Conservation (phyloP, 37 sponge, comb jelly and placozoan species). For the Lycopodina hypogea region DNA sequence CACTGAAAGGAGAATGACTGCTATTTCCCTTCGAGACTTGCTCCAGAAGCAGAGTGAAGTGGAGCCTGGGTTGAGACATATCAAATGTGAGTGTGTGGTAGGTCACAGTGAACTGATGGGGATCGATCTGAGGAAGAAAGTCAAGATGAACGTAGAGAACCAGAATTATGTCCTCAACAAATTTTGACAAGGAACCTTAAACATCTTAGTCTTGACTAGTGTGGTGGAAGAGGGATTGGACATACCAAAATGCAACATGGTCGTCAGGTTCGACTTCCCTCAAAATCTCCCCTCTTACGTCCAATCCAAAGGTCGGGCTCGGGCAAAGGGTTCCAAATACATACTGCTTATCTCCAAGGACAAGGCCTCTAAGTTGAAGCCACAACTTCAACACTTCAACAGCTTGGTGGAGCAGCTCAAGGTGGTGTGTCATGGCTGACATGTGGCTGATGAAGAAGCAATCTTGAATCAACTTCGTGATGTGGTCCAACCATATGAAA, state of each 20-base stretch:
- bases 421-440: slow-evolving; percentile 39
- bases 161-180: slow-evolving; percentile 61
- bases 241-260: slow-evolving; percentile 90
- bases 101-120: slow-evolving; percentile 45
- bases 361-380: slow-evolving; percentile 4
- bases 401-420: slow-evolving; percentile 57
- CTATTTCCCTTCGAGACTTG: slow-evolving; percentile 36
- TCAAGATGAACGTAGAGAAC: slow-evolving; percentile 54
- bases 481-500: slow-evolving; percentile 34
- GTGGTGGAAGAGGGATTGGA: slow-evolving; percentile 98
- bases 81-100: slow-evolving; percentile 64
- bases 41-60: slow-evolving; percentile 11
- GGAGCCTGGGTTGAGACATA: slow-evolving; percentile 33
- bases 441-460: slow-evolving; percentile 67
- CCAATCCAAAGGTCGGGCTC: slow-evolving; percentile 95
- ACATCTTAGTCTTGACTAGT: slow-evolving; percentile 86
- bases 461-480: slow-evolving; percentile 43
- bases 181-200: slow-evolving; percentile 75
- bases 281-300: slow-evolving; percentile 79
- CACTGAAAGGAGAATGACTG: slow-evolving; percentile 76
- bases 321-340: slow-evolving; percentile 69
- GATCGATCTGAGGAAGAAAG: slow-evolving; percentile 26
- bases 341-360: slow-evolving; percentile 57
- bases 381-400: slow-evolving; percentile 31
- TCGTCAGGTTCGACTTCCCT: slow-evolving; percentile 88